These are phyloP conservation scores for Drosophila bipectinata DNA, from an alignment of 1,140 invertebrate species.

Conservation along the genomic window DNA sequence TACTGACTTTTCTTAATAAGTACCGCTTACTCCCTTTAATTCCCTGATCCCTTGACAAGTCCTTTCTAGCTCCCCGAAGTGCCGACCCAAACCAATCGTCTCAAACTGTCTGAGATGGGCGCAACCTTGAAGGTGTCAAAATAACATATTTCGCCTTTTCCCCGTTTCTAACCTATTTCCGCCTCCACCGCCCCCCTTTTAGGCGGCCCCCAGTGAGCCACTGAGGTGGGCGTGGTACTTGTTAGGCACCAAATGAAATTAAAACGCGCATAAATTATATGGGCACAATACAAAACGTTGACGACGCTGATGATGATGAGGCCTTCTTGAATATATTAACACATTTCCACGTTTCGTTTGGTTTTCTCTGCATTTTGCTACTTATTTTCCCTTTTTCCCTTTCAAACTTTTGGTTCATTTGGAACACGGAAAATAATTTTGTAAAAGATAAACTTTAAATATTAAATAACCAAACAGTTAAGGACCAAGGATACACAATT, in stretches of 20 bases:
- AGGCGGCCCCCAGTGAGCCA: constrained; percentile 10
- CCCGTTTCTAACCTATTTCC: background rate
- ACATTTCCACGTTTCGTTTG: constrained; percentile 57
- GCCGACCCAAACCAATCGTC: constrained; percentile 16
- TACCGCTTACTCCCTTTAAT: constrained; percentile 9
- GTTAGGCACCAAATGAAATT: constrained; percentile 78
- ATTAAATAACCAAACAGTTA: background rate
- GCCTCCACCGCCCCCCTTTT: background rate
- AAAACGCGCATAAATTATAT: constrained; percentile 80
- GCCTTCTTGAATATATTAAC: constrained; percentile 76
- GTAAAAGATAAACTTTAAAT: background rate
- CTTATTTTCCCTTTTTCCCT: constrained; percentile 1
- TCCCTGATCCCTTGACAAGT: constrained; percentile 22
- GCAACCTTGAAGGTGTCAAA: constrained; percentile 81
- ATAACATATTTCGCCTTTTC: constrained; percentile 64
- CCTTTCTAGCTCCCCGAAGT: background rate
- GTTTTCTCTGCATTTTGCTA: constrained; percentile 24
- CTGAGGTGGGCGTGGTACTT: constrained; percentile 61
- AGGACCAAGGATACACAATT: too few species aligned
- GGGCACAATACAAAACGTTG: constrained; percentile 44
- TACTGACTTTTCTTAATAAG: background rate
- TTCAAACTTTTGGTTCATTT: constrained; percentile 44
- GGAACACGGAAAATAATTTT: constrained; percentile 2
- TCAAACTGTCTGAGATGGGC: constrained; percentile 36
- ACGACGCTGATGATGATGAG: constrained; percentile 31